Conservation (phyloP, 2,888 invertebrate genomes). For the Chrysopilus asiliformis region DNA sequence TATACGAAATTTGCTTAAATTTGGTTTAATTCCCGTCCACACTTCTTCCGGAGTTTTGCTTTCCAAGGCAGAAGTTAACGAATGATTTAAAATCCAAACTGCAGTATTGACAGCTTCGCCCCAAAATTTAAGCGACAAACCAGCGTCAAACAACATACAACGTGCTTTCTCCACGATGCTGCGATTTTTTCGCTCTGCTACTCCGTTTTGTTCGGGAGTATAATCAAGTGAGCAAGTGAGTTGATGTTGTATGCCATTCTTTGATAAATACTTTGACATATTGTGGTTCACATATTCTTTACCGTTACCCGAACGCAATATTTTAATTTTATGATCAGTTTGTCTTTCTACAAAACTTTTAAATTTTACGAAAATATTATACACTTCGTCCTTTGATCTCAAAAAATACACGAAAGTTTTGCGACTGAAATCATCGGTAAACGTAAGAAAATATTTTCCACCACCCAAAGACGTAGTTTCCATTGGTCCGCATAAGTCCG, state of each 20-base stretch:
- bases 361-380: constrained; percentile 3
- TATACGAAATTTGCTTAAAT: not conserved
- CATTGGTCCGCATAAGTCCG: constrained; percentile 7
- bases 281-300: constrained; percentile 8
- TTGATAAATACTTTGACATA: not conserved
- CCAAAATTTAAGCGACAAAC: not conserved
- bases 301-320: constrained; percentile 3
- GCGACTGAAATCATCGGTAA: constrained; percentile 4
- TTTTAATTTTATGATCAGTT: constrained; percentile 5
- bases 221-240: constrained; percentile 2
- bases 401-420: constrained; percentile 6
- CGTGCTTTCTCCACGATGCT: constrained; percentile 7
- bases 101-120: constrained; percentile 1
- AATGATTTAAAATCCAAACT: not conserved
- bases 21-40: not conserved
- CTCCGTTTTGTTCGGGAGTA: constrained; percentile 7
- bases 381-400: constrained; percentile 8
- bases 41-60: not conserved
- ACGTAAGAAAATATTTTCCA: constrained; percentile 7
- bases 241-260: not conserved
- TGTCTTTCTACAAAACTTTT: constrained; percentile 9
- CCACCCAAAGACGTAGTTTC: constrained; percentile 6
- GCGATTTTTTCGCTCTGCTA: constrained; percentile 7
- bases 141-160: constrained; percentile 2
- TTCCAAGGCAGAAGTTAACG: not conserved